Evolutionary conservation across 2,113 vertebrate genomes (phyloP), one percentile per base, ranked within the genome.

Genomic region (Ophthalmolycus amberensis): DNA sequence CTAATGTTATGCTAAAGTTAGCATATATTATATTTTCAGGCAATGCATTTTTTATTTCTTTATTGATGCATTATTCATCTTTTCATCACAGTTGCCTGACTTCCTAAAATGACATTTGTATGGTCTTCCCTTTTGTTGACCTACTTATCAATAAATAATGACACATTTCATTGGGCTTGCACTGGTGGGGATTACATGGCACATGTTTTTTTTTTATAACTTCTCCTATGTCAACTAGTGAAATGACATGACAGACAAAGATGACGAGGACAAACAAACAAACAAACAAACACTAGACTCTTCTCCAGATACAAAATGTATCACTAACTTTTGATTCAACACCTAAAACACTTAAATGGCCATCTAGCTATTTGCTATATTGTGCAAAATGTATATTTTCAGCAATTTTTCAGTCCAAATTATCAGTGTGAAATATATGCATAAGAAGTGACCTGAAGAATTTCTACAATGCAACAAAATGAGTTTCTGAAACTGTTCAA

Each of bases 21-120:
- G 44, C 44, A 48, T 42, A 59, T 87, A 32, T 82, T 74, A 82
- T 14, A 76, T 56, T 67, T 63, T 73, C 32, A 65, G 40, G 9
- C 11, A 48, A 76, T 83, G 7, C 67, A 79, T 86, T 62, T 90
- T 87, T 89, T n/a, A 77, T 67, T 42, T 34, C 10, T 54, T 52
- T 78, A 59, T 77, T 56, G 54, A 59, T 84, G 46, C 73, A 54
- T 89, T 85, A 88, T 91, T 89, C 44, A 89, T 84, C 66, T 14
- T 70, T 52, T 85, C 71, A 66, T 80, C 82, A 87, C 73, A 83
- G 67, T 48, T 32, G 29, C 64, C 60, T 42, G 29, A 85, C 85
- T 80, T 92, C 74, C 85, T 87, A 71, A 83, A 54, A 64, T 25
- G 18, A 76, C 74, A 68, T 74, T 74, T 75, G 85, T 79, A 52